Evolutionary conservation across 2,113 vertebrate species (phyloP).

Genomic region (Vulpes lagopus): DNA sequence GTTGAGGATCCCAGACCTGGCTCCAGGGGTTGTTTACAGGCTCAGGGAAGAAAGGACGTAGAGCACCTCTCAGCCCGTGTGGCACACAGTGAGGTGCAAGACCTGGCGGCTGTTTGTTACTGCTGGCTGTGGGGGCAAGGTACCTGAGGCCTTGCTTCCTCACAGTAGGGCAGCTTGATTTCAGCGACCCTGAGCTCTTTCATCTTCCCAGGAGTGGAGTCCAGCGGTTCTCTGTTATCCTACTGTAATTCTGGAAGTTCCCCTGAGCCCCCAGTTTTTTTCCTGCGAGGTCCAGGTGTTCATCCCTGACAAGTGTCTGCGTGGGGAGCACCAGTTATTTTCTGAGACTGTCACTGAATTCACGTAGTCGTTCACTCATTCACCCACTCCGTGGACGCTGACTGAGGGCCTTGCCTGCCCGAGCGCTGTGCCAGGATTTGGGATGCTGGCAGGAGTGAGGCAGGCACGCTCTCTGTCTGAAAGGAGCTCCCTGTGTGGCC

Average conservation of each 20-base stretch:
- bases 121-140: not conserved
- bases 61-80: fast-evolving
- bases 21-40: not conserved
- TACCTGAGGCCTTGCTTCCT: not conserved
- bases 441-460: not conserved
- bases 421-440: not conserved
- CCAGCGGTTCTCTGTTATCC: not conserved
- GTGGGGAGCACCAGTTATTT: not conserved
- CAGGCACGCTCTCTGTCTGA: not conserved
- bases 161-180: not conserved
- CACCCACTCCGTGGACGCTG: not conserved
- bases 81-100: not conserved
- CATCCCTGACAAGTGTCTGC: not conserved
- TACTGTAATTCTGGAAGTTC: not conserved
- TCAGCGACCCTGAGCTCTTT: not conserved
- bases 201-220: not conserved
- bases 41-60: not conserved
- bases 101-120: not conserved
- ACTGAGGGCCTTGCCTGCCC: not conserved
- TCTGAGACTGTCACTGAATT: not conserved
- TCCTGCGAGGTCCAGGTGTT: not conserved
- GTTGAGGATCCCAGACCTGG: not conserved
- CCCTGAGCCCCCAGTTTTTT: not conserved
- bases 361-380: not conserved
- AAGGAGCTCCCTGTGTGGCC: not conserved